Percentiles rank a stretch among this genome's conserved stretches.
Conservation (phyloP, 2,113 vertebrate species). For the Alouatta palliata region DNA sequence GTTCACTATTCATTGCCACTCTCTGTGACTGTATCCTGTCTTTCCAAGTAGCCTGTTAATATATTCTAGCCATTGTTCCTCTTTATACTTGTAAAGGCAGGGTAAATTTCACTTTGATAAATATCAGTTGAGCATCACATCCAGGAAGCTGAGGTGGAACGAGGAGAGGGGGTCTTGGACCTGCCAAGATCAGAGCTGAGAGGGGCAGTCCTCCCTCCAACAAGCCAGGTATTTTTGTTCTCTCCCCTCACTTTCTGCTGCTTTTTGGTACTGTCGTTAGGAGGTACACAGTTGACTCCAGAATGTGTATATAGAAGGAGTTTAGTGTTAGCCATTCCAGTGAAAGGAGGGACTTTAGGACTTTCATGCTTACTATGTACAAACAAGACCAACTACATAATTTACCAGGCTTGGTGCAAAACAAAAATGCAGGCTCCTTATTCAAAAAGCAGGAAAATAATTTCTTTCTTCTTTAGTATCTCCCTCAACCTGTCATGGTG, state of each 20-base stretch:
- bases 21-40: background rate
- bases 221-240: background rate
- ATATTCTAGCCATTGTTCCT: background rate
- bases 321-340: background rate
- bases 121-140: background rate
- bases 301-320: background rate
- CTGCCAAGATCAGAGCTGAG: background rate
- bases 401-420: background rate
- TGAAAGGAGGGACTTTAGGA: background rate
- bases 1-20: background rate
- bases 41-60: background rate
- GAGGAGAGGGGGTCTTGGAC: background rate
- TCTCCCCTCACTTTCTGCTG: background rate
- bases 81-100: background rate
- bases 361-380: background rate
- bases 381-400: background rate
- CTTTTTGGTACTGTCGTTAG: background rate
- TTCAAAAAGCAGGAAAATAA: background rate
- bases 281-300: background rate
- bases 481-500: background rate
- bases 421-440: background rate
- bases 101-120: slow-evolving; percentile 8
- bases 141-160: background rate
- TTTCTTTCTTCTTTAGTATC: background rate
- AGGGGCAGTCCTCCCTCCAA: background rate